phyloP scores from a whole-genome alignment of 2,888 invertebrate genomes.

The Phrixothrix hirtus region DNA sequence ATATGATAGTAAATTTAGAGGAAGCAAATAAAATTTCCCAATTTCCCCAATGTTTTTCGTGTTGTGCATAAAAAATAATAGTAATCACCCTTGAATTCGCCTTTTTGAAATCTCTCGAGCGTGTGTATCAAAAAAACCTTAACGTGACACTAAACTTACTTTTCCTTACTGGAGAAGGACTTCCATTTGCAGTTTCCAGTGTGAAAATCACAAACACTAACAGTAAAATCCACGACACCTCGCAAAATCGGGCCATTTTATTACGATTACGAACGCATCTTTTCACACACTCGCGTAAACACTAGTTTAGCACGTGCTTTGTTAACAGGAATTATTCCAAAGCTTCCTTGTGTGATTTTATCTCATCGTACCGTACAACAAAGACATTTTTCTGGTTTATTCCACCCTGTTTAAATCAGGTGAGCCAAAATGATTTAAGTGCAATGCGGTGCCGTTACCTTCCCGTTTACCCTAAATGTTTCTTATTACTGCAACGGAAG shows the following conservation, averaged over 20 bases:
- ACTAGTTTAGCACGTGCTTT: constrained; percentile 11
- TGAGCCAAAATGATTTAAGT: background rate
- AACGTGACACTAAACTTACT: too few species aligned
- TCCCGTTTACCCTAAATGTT: constrained; percentile 3
- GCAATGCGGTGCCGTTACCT: constrained; percentile 13
- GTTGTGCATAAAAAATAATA: too few species aligned
- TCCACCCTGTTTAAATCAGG: background rate
- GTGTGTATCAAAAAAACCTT: too few species aligned
- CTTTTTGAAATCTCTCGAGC: too few species aligned
- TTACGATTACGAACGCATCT: background rate
- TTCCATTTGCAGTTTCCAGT: constrained; percentile 15
- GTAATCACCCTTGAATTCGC: too few species aligned
- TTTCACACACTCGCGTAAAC: constrained; percentile 13
- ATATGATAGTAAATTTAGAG: too few species aligned
- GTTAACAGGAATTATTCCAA: constrained; percentile 13
- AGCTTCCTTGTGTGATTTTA: constrained; percentile 6
- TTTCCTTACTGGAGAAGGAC: constrained; percentile 39
- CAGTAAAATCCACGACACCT: constrained; percentile 14
- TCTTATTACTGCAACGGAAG: constrained; percentile 7
- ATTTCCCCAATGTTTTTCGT: too few species aligned
- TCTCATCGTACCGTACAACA: constrained; percentile 2
- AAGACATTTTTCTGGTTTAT: constrained; percentile 5
- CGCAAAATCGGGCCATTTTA: constrained; percentile 14
- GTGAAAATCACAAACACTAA: constrained; percentile 11
- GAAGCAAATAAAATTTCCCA: too few species aligned